phyloP scores from a whole-genome alignment of 2,797 vertebrate genomes.

The Psittacula derbiana region DNA sequence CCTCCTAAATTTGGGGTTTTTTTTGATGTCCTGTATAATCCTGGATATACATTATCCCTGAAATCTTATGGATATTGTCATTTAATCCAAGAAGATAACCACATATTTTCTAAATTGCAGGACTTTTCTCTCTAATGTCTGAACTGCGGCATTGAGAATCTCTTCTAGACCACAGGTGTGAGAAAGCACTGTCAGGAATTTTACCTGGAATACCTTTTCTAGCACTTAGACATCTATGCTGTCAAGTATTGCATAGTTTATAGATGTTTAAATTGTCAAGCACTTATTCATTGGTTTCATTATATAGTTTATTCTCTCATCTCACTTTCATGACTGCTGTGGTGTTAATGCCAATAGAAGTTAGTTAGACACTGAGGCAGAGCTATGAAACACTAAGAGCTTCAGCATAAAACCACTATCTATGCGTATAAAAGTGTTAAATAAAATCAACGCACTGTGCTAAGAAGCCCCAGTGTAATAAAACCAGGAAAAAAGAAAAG shows the following conservation, averaged over 20 bases:
- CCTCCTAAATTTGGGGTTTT: neutral
- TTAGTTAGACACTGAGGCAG: neutral
- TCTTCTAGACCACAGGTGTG: neutral
- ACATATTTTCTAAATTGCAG: neutral
- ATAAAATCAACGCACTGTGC: conserved; percentile 11
- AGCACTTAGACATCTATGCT: neutral
- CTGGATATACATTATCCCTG: neutral
- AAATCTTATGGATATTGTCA: neutral
- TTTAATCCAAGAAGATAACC: neutral
- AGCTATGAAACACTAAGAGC: neutral
- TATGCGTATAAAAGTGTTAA: neutral
- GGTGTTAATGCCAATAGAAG: neutral
- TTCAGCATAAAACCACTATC: neutral
- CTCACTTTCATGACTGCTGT: neutral
- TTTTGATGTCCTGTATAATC: neutral
- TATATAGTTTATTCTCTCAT: neutral
- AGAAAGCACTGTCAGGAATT: neutral
- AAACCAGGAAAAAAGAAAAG: neutral
- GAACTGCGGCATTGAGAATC: neutral
- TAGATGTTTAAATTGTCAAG: neutral
- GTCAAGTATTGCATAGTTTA: neutral
- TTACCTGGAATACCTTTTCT: neutral
- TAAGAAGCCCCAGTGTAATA: neutral
- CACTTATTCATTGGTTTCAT: neutral
- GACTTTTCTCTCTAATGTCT: neutral